Base-by-base conservation (phyloP, 2,113 vertebrate species). In the Urocolius indicus region DNA sequence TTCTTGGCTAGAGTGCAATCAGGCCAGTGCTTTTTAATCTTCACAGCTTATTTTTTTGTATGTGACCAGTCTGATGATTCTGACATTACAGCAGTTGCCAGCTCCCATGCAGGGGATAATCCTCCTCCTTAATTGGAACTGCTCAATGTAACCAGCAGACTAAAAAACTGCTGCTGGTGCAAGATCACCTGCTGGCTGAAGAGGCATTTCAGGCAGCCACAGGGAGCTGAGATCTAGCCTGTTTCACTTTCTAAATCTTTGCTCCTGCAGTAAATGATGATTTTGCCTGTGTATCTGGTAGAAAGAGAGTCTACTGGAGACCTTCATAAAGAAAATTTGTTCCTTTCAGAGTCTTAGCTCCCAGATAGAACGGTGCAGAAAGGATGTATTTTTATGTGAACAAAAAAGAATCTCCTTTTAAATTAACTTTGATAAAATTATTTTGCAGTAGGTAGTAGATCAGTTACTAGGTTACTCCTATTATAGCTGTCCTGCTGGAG, bases 141-240 rank as follows among this genome's bases (percentile, higher is more conserved):
- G 3, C 41, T 91, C 82, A 83, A 59, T 71, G 38, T 83, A 91
- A 89, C 82, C 72, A 66, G 71, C 43, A 57, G 90, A 94, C 67
- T 66, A 93, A 83, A 55, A 93, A 94, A 84, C 59, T 66, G 20
- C 76, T 90, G 43, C 51, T 2, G 2, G 59, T 93, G 49, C 54
- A 95, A 43, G 71, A 93, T 85, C 43, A 87, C 75, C 93, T 66
- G 43, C 89, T 91, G 74, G 27, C 66, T 95, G 62, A 89, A 85
- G 59, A 87, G 46, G 51, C 34, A 83, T 91, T 95, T 95, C 87
- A 69, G 65, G 26, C 41, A 94, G 66, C 87, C 81, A 62, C 13
- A 27, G 78, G 82, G 49, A 93, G 85, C 63, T 73, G 63, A 19
- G 67, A 85, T 91, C 82, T 83, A 83, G 75, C 36, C 36, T 82